Base-by-base conservation (phyloP, 1,140 invertebrate genomes). In the Rhagoletis zephyria region DNA sequence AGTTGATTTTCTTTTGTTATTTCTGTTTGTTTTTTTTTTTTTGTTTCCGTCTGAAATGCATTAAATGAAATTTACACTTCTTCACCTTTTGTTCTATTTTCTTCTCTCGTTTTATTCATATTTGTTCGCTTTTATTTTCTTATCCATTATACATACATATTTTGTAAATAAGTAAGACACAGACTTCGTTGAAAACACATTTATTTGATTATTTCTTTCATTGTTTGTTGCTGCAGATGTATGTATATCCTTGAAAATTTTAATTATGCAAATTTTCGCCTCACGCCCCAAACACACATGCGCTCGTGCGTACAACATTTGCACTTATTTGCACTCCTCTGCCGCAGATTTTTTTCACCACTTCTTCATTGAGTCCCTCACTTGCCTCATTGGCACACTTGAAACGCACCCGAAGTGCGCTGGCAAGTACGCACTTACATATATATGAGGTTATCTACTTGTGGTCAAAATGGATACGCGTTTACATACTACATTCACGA, bases 231-330 rank as follows among this genome's bases (percentile, higher is more conserved):
- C 4, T 5, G 40, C 9, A 81, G 16, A n/a, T 19, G 64, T n/a
- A n/a, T n/a, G 16, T 67, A 10, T 67, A 40, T 67, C 64, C 4
- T 30, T 67, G 64, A 67, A 67, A 40, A 67, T 67, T 30, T 67
- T 67, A 67, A 67, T 67, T 67, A 67, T 19, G 64, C 16, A 40
- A 67, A 67, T 67, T 67, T 67, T 30, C 64, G 30, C 5, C 64
- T 67, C n/a, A 19, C n/a, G 40, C 30, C 40, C n/a, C 61, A 63
- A 14, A 63, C 61, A 63, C 61, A 63, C 61, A 63, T 14, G 16
- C 61, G 2, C 61, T 1, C 64, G 10, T 9, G 9, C 51, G 51
- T 56, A 56, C 9, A 56, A 56, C 67, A 48, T 48, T 14, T 74
- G 14, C 30, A 4, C n/a, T 9, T 63, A 6, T 63, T 63, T 63